Evolutionary conservation across 2,888 invertebrate species (phyloP).

Genomic region (Phorcus lineatus): DNA sequence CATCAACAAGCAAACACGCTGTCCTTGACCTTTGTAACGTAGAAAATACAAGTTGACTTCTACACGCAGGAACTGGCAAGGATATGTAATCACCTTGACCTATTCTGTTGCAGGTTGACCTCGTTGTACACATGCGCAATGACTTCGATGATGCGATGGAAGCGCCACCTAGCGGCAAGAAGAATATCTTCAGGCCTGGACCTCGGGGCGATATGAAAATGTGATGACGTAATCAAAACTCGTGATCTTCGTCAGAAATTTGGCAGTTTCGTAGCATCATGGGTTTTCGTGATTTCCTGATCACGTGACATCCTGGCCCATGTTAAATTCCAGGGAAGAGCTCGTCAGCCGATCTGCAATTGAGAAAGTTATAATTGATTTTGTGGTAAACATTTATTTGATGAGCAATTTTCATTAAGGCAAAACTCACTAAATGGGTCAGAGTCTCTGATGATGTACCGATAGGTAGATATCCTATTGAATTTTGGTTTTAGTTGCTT

Average conservation of each 20-base stretch:
- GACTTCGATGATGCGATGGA: slow-evolving; percentile 1
- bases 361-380: too few species aligned
- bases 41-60: not conserved
- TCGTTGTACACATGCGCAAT: not conserved
- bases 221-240: not conserved
- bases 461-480: too few species aligned
- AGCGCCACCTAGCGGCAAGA: not conserved
- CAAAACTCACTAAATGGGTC: too few species aligned
- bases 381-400: too few species aligned
- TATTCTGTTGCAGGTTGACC: too few species aligned
- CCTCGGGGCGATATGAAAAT: not conserved
- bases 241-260: not conserved
- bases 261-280: not conserved
- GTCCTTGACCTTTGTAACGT: too few species aligned
- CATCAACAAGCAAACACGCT: too few species aligned
- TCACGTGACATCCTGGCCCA: not conserved
- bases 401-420: too few species aligned
- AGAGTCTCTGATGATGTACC: too few species aligned
- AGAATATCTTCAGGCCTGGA: not conserved
- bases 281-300: not conserved
- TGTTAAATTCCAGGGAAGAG: not conserved
- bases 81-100: not conserved
- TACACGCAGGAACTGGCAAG: not conserved
- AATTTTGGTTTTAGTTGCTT: too few species aligned
- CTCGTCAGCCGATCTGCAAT: too few species aligned